Evolutionary conservation across 1,140 invertebrate genomes (phyloP), one percentile per base, ranked within the genome.

Genomic region (Anastrepha obliqua): DNA sequence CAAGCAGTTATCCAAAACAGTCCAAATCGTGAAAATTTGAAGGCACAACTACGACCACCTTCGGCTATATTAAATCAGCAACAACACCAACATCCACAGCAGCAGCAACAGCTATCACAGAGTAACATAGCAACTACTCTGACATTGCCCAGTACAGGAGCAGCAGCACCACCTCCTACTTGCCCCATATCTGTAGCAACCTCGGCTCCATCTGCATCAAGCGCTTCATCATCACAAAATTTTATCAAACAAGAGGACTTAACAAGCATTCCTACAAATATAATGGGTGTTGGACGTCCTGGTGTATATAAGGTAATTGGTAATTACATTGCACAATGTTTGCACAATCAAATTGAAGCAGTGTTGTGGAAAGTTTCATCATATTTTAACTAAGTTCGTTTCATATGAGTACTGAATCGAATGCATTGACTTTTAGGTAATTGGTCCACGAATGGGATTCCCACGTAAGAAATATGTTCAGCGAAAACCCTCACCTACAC

Each of bases 1-100:
- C 97, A 98, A 93, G 97, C 97, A 62, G 98, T 98, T 2, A 98
- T 99, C 89, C 97, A 98, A 94, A 98, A 97, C 91, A 98, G 97
- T 90, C 97, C 97, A 0, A 98, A 98, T 93, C 94, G 97, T 39
- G 97, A 98, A 92, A 97, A 98, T 91, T 91, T 98, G n/a, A 96
- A 97, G 88, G 96, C 96, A 20, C 97, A 98, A 90, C 93, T 98
- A 88, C 97, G 97, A 87, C 97, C 97, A 8, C 97, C 97, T 1
- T 96, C 96, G 86, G 94, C 97, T 62, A 94, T 97, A n/a, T 89
- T 92, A 51, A 91, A 88, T 62, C 92, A 92, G 88, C 93, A 94
- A 89, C 90, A 94, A 89, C 89, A 92, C 78, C 85, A 87, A 78
- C 89, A 91, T 91, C 89, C 92, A 90, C 88, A 9, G 9, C 65